Conservation (phyloP, 2,797 vertebrate genomes). For the Amazona finschi region DNA sequence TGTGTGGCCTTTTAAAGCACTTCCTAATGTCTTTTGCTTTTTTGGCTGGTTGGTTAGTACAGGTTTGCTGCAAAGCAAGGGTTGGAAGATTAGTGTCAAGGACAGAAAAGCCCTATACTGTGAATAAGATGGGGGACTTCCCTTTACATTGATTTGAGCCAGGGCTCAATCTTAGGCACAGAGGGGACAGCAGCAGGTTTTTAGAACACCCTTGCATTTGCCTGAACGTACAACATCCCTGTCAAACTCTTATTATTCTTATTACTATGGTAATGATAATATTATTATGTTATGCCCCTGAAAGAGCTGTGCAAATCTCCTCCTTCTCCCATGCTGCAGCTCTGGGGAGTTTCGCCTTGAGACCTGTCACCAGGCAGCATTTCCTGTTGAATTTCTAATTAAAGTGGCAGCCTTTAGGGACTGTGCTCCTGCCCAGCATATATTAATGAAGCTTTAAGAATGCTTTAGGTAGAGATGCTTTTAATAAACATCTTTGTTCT, state of each 20-base stretch:
- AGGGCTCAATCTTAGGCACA: neutral
- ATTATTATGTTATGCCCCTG: neutral
- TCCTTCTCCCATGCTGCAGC: neutral
- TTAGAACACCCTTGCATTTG: neutral
- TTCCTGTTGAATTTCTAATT: slow-evolving; percentile 40
- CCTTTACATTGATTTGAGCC: neutral
- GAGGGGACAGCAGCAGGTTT: neutral
- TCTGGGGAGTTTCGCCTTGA: neutral
- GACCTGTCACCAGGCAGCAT: neutral
- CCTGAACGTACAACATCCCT: neutral
- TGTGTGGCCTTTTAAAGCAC: neutral
- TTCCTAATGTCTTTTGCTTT: neutral
- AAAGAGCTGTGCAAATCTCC: neutral
- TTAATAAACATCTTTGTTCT: neutral
- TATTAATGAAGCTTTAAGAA: neutral
- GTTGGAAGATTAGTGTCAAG: neutral
- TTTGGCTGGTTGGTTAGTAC: neutral
- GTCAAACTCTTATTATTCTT: neutral
- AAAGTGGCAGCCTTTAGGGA: slow-evolving; percentile 12
- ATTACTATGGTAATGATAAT: neutral
- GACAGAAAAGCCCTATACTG: neutral
- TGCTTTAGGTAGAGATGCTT: neutral
- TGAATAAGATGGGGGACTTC: neutral
- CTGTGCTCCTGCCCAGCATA: neutral
- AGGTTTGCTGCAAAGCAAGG: neutral